Conservation (phyloP, 2,888 invertebrate genomes). For the Oxystoma pomonae region DNA sequence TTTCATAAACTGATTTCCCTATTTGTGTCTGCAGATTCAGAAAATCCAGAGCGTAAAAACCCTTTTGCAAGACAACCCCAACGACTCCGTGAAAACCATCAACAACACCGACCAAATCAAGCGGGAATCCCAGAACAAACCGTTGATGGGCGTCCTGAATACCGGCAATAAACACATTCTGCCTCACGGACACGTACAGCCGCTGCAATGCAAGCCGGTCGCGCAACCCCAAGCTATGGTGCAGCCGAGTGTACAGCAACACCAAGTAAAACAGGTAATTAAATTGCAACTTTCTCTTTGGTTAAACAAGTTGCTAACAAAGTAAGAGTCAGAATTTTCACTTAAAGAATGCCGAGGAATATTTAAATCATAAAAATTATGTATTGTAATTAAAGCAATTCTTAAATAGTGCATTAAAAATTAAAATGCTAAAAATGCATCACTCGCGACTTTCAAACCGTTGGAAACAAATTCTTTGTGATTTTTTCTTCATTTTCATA, state of each 20-base stretch:
- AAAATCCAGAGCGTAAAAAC: constrained; percentile 31
- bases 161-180: constrained; percentile 37
- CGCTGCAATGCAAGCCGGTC: constrained; percentile 29
- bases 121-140: constrained; percentile 23
- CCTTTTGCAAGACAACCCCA: constrained; percentile 28
- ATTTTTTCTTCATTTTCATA: too few relatives aligned
- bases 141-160: constrained; percentile 35
- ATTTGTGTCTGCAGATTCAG: constrained; percentile 9
- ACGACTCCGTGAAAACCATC: constrained; percentile 26
- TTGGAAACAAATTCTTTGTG: too few relatives aligned
- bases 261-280: constrained; percentile 27
- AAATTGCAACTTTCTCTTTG: too few relatives aligned
- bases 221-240: constrained; percentile 36
- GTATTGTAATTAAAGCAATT: too few relatives aligned
- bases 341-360: too few relatives aligned
- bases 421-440: too few relatives aligned
- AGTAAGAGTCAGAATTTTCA: too few relatives aligned
- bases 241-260: constrained; percentile 40
- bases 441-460: too few relatives aligned
- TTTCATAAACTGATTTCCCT: too few relatives aligned
- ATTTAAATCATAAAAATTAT: too few relatives aligned
- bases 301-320: too few relatives aligned
- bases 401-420: too few relatives aligned
- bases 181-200: constrained; percentile 37
- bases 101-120: constrained; percentile 29